Conservation (phyloP, 2,888 invertebrate species). For the Cheilosia impressa region DNA sequence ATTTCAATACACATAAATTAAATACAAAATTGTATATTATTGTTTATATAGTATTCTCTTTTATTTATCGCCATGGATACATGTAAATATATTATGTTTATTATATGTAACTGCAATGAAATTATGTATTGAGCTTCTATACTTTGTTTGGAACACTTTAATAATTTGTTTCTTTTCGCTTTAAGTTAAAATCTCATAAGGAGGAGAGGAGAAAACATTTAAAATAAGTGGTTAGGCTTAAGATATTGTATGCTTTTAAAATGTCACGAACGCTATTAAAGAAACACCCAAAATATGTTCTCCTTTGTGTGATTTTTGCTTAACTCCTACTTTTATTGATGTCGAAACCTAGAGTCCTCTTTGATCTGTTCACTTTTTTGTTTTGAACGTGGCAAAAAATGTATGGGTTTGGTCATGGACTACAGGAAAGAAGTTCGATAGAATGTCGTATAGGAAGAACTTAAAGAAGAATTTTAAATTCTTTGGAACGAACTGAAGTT, state of each 20-base stretch:
- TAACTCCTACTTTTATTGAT: not conserved
- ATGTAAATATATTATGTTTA: slow-evolving; percentile 21
- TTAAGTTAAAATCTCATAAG: not conserved
- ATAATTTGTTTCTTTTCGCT: not conserved
- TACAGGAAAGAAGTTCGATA: not conserved
- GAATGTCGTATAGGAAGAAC: not conserved
- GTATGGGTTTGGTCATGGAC: not conserved
- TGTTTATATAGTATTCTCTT: slow-evolving; percentile 19
- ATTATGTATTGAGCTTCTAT: slow-evolving; percentile 34
- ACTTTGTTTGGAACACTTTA: slow-evolving; percentile 9
- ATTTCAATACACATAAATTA: slow-evolving; percentile 55
- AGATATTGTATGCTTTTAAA: not conserved
- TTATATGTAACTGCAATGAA: slow-evolving; percentile 54
- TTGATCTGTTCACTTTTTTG: not conserved
- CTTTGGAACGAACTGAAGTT: no score
- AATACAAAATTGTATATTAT: slow-evolving; percentile 44
- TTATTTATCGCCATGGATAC: slow-evolving; percentile 38
- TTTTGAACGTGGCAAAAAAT: not conserved
- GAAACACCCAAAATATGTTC: not conserved
- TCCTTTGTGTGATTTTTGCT: not conserved
- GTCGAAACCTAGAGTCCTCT: slow-evolving; percentile 6
- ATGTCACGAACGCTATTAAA: not conserved
- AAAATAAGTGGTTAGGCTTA: not conserved
- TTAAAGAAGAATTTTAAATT: not conserved
- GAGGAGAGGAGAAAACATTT: not conserved